Percentiles rank a stretch among this genome's conserved stretches.
Conservation (phyloP, 2,113 vertebrate species). For the Athene noctua region DNA sequence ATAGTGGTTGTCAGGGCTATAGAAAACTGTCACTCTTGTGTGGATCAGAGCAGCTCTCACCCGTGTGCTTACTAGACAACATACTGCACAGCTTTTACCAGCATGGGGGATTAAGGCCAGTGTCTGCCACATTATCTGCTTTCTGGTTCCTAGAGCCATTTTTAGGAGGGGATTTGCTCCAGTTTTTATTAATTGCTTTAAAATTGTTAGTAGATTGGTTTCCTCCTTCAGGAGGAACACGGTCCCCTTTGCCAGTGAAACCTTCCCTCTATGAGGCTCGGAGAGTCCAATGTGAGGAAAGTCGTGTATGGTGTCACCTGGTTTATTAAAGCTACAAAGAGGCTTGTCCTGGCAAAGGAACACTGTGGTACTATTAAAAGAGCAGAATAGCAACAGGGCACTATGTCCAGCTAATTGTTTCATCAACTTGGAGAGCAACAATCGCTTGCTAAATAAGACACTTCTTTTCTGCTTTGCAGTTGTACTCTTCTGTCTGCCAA, state of each 20-base stretch:
- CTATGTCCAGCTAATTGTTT: constrained; percentile 40
- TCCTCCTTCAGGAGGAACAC: background rate
- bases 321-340: background rate
- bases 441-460: background rate
- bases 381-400: background rate
- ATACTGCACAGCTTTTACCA: background rate
- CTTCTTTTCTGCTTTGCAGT: constrained; percentile 33
- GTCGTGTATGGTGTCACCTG: background rate
- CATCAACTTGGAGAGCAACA: constrained; percentile 18
- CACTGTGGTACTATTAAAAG: background rate
- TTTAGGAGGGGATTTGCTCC: background rate
- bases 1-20: background rate
- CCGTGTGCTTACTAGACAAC: background rate
- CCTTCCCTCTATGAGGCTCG: rapidly evolving
- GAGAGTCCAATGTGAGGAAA: background rate
- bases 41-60: background rate
- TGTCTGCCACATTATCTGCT: background rate
- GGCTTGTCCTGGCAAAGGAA: background rate
- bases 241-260: background rate
- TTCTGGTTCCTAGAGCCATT: background rate
- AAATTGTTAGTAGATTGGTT: background rate
- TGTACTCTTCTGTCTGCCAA: constrained; percentile 35
- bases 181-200: background rate
- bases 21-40: background rate
- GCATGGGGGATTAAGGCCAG: background rate